Conservation (phyloP, 2,797 vertebrate species). For the Gymnothorax reevesii region DNA sequence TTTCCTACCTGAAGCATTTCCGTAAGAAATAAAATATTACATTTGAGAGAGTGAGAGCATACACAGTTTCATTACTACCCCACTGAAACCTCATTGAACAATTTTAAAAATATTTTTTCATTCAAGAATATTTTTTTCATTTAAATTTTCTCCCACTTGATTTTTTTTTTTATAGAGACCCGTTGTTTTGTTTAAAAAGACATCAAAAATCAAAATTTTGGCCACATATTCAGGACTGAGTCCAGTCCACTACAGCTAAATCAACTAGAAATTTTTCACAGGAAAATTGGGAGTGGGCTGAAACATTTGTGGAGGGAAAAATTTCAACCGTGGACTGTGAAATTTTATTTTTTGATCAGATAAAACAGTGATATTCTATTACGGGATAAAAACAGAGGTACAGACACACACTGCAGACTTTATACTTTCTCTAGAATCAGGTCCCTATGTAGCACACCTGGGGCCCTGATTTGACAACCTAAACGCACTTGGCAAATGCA, state of each 20-base stretch:
- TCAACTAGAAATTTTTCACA: slow-evolving; percentile 9
- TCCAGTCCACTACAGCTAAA: slow-evolving; percentile 26
- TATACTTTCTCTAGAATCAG: not conserved
- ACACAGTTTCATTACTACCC: slow-evolving; percentile 5
- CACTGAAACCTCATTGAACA: not conserved
- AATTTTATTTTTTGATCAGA: slow-evolving; percentile 17
- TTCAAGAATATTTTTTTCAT: not conserved
- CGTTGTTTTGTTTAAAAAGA: slow-evolving; percentile 20
- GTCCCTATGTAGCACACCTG: no score
- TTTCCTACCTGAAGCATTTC: not conserved
- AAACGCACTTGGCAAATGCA: no score
- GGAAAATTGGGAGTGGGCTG: no score
- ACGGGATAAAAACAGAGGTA: not conserved
- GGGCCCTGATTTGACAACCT: no score
- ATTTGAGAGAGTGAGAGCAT: not conserved
- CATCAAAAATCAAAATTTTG: not conserved
- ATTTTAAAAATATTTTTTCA: not conserved
- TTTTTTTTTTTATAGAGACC: slow-evolving; percentile 10
- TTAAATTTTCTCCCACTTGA: slow-evolving; percentile 19
- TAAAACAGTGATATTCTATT: slow-evolving; percentile 10
- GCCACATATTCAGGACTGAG: not conserved
- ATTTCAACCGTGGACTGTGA: slow-evolving; percentile 18
- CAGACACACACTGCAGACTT: not conserved
- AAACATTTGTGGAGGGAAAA: not conserved
- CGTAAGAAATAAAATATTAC: not conserved